Evolutionary conservation across 2,888 invertebrate species (phyloP).

Genomic region (Abrostola tripartita): DNA sequence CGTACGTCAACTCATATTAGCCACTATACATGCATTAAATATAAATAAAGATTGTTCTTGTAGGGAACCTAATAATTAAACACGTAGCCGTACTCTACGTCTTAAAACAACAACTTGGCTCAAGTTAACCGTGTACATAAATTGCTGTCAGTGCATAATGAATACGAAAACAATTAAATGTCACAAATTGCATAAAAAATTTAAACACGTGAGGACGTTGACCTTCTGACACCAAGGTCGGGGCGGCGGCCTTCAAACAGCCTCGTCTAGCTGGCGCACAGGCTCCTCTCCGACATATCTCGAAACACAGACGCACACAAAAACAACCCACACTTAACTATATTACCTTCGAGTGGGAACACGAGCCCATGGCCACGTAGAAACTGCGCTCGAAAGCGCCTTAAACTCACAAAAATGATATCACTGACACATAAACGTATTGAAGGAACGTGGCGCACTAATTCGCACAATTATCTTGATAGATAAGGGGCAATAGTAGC

Average conservation of each 20-base stretch:
- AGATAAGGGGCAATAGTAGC: constrained; percentile 81
- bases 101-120: constrained; percentile 12
- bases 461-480: constrained; percentile 80
- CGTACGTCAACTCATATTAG: constrained; percentile 14
- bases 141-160: constrained; percentile 19
- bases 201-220: constrained; percentile 83
- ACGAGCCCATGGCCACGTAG: constrained; percentile 84
- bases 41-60: not conserved
- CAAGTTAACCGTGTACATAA: constrained; percentile 26
- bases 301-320: constrained; percentile 72
- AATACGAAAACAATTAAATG: constrained; percentile 40
- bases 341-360: constrained; percentile 83
- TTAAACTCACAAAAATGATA: constrained; percentile 71
- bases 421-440: constrained; percentile 69
- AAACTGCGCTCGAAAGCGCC: constrained; percentile 75
- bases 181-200: constrained; percentile 73
- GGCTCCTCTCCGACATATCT: constrained; percentile 73
- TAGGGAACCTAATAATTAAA: constrained; percentile 26
- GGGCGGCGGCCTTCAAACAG: constrained; percentile 86
- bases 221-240: constrained; percentile 87
- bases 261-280: constrained; percentile 80
- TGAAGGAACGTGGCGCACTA: constrained; percentile 71
- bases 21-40: not conserved
- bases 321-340: constrained; percentile 73
- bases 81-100: constrained; percentile 13